Evolutionary conservation across 2,797 vertebrate genomes (phyloP), one percentile per base, ranked within the genome.

Genomic region (Falco novaeseelandiae): DNA sequence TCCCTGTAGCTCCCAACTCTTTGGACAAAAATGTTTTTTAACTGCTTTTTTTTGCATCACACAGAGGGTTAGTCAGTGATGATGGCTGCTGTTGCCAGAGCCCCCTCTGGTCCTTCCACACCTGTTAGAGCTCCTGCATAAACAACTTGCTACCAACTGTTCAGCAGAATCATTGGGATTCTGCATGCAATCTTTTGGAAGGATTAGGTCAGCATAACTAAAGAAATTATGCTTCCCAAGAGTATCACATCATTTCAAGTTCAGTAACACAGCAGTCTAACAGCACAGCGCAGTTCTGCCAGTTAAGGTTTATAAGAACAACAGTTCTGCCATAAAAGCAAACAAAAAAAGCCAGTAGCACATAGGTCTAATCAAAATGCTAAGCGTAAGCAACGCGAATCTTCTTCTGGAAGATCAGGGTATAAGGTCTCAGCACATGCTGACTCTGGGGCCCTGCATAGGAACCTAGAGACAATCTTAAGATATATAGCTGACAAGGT

Each of bases 141-240:
- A 91, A 87, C 42, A 71, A 52, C 36, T 65, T 84, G 55, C 63
- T 84, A 82, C 54, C 74, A 91, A 58, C 36, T 46, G 34, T 57
- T 85, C 55, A 62, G 59, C 4, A 78, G 66, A 73, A 83, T 81
- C 2, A 0, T 2, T 85, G 51, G 44, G 42, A 83, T 92, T 89
- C 83, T 70, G 52, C 55, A 73, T 54, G 87, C 72, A 83, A 8
- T 63, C 71, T 85, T 94, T 92, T 78, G 32, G 58, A 83, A 95
- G 63, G 67, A 85, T 87, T 72, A 89, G 78, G 77, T 87, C 76
- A 93, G 72, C 84, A 77, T 42, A 96, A 77, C 62, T 72, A 83
- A 55, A 74, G 58, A 83, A 97, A 89, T 82, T 46, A 74, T 34
- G 40, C 51, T 77, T 94, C 96, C 92, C 81, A 81, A 44, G 91